phyloP scores from a whole-genome alignment of 2,113 vertebrate species.

The Tamias sibiricus region DNA sequence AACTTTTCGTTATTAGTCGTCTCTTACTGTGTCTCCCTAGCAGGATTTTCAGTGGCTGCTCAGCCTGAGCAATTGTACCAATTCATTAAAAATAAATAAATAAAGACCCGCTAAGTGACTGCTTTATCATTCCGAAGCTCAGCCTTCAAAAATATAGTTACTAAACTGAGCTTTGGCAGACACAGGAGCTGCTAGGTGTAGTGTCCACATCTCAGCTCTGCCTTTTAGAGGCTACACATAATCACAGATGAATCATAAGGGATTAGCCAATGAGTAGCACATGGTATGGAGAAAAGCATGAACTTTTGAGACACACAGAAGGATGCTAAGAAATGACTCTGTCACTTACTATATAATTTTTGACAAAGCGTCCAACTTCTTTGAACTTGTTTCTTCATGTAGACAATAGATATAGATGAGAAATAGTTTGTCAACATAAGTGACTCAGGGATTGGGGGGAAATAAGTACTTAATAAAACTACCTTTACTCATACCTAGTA shows the following conservation, averaged over 20 bases:
- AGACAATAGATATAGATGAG: rapidly evolving
- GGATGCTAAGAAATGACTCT: not conserved
- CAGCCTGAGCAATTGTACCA: not conserved
- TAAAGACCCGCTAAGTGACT: not conserved
- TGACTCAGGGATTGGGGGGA: not conserved
- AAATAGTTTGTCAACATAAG: not conserved
- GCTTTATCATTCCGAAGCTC: not conserved
- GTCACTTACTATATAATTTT: not conserved
- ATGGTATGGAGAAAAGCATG: not conserved
- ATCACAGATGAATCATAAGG: not conserved
- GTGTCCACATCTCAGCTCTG: not conserved
- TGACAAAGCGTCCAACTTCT: not conserved
- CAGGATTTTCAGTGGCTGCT: not conserved
- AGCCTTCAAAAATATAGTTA: not conserved
- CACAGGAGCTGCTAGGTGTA: not conserved
- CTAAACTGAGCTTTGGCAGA: not conserved
- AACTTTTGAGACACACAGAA: not conserved
- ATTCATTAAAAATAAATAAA: conserved; percentile 35
- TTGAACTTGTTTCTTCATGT: not conserved
- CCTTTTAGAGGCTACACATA: not conserved
- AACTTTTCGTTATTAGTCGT: not conserved
- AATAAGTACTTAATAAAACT: not conserved
- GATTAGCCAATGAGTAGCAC: not conserved
- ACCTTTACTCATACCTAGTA: not conserved
- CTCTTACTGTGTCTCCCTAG: not conserved